Conservation (phyloP, 2,113 vertebrate genomes). For the Capra hircus region DNA sequence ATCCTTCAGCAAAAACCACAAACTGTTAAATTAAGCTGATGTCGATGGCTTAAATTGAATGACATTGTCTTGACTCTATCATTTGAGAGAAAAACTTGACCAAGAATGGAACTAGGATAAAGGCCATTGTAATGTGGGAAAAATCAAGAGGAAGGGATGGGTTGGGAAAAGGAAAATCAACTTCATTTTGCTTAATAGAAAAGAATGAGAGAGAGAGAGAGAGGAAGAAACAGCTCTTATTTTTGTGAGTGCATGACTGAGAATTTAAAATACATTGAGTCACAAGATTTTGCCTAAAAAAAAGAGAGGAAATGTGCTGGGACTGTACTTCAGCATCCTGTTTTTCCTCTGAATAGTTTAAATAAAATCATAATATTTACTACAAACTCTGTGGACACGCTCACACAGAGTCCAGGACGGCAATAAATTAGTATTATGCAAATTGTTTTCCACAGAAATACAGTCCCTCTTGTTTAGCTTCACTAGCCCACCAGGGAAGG, state of each 20-base stretch:
- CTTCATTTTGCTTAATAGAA: conserved; percentile 76
- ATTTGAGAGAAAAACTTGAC: conserved; percentile 69
- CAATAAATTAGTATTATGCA: conserved; percentile 96
- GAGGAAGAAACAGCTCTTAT: conserved; percentile 65
- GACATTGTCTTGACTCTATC: conserved; percentile 71
- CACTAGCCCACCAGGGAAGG: conserved; percentile 63
- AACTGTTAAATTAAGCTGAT: conserved; percentile 72
- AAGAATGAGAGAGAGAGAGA: conserved; percentile 44
- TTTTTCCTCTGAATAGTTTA: conserved; percentile 84
- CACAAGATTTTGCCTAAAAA: conserved; percentile 86
- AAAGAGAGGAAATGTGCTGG: conserved; percentile 85
- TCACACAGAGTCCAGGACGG: conserved; percentile 87
- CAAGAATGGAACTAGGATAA: conserved; percentile 70
- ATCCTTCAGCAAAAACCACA: conserved; percentile 79
- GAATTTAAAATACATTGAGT: conserved; percentile 82
- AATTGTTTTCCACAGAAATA: conserved; percentile 87
- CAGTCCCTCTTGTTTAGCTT: conserved; percentile 83
- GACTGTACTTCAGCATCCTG: conserved; percentile 84
- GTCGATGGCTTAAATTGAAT: conserved; percentile 75
- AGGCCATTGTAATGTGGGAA: conserved; percentile 73
- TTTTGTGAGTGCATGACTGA: conserved; percentile 78
- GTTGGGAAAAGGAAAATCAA: conserved; percentile 59
- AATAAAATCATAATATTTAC: conserved; percentile 92
- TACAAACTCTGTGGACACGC: conserved; percentile 81
- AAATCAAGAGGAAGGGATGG: conserved; percentile 37